Conservation (phyloP, 2,113 vertebrate genomes). For the Sigmodon hispidus region DNA sequence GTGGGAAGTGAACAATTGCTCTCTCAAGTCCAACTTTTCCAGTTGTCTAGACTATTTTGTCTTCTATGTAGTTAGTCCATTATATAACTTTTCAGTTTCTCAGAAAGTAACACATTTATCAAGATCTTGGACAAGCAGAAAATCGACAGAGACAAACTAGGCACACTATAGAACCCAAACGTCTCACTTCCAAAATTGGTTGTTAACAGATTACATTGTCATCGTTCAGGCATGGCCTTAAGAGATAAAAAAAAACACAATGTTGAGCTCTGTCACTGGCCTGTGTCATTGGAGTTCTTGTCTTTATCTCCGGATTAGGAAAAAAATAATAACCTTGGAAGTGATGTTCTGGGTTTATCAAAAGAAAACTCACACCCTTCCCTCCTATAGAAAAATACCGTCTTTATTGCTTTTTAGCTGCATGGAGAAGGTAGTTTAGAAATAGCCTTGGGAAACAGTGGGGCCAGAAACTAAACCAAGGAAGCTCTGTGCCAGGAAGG, state of each 20-base stretch:
- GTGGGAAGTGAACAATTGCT: not conserved
- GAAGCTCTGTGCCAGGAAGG: conserved; percentile 17
- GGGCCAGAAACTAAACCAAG: conserved; percentile 56
- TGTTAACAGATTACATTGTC: not conserved
- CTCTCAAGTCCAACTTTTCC: not conserved
- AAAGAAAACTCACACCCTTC: not conserved
- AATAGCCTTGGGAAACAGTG: not conserved
- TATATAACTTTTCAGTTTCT: not conserved
- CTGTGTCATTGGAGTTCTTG: not conserved
- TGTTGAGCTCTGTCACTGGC: not conserved
- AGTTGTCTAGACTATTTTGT: not conserved
- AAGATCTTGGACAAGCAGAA: not conserved
- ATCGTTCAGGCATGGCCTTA: not conserved
- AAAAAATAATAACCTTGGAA: not conserved
- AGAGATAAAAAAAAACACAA: not conserved
- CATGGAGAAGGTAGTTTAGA: conserved; percentile 41
- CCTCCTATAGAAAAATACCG: not conserved
- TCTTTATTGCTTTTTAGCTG: conserved; percentile 14
- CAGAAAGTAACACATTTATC: not conserved
- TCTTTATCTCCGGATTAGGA: conserved; percentile 20
- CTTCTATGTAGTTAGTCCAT: not conserved
- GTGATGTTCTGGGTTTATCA: not conserved
- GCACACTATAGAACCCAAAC: not conserved
- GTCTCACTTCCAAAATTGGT: not conserved
- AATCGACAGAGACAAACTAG: not conserved